Conservation (phyloP, 2,797 vertebrate species). For the Muraenolepis orangiensis region DNA sequence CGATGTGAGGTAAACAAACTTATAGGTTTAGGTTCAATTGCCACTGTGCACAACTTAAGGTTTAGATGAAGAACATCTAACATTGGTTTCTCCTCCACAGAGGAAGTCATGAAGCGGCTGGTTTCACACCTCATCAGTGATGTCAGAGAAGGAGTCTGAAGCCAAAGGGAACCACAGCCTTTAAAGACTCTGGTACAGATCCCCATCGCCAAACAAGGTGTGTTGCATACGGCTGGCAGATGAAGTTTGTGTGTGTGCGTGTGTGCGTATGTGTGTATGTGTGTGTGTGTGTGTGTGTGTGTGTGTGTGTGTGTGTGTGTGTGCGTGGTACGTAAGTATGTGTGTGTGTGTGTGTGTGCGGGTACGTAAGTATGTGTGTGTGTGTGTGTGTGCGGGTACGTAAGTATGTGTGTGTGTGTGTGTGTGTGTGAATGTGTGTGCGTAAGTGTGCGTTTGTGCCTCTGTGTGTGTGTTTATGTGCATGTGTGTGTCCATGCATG, state of each 20-base stretch:
- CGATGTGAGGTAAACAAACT: not conserved
- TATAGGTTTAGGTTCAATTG: too few relatives aligned
- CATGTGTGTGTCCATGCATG: too few relatives aligned
- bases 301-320: not conserved
- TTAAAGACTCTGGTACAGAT: too few relatives aligned
- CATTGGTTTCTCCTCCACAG: not conserved
- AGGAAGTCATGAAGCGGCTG: not conserved
- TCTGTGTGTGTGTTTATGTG: not conserved
- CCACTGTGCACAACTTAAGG: too few relatives aligned
- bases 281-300: too few relatives aligned
- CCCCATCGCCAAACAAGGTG: too few relatives aligned
- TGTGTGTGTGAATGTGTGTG: not conserved
- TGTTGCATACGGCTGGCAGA: too few relatives aligned
- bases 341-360: not conserved
- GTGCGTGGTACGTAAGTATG: not conserved
- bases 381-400: not conserved
- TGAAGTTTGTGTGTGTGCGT: not conserved
- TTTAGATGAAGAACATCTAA: too few relatives aligned
- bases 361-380: not conserved
- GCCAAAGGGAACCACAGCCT: too few relatives aligned
- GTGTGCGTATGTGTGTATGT: too few relatives aligned
- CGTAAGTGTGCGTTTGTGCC: not conserved
- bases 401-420: not conserved
- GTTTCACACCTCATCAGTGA: too few relatives aligned
- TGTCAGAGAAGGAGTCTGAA: not conserved